These are phyloP conservation scores for Oreochromis spilurus DNA, from an alignment of 2,113 vertebrate species.

Conservation along the genomic window DNA sequence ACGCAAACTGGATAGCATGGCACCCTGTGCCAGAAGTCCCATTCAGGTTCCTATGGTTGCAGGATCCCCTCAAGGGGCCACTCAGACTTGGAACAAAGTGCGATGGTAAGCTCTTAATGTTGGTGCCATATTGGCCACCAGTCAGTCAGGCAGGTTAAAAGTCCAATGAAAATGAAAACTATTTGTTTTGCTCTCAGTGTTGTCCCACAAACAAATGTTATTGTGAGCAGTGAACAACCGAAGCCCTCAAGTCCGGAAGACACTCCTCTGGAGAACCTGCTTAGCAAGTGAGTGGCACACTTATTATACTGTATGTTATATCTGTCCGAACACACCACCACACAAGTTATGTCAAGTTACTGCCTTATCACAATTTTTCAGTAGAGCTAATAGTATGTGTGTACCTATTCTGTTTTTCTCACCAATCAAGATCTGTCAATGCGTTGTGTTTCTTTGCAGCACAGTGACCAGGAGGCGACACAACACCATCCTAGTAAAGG, in stretches of 20 bases:
- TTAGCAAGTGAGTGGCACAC: constrained; percentile 85
- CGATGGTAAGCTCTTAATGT: constrained; percentile 80
- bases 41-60: constrained; percentile 98
- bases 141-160: not conserved
- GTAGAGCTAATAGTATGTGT: not conserved
- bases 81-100: constrained; percentile 98
- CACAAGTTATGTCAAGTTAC: not conserved
- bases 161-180: not conserved
- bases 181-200: constrained; percentile 71
- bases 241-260: constrained; percentile 85
- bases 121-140: not conserved
- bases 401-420: not conserved
- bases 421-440: not conserved
- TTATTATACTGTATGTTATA: not conserved
- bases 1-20: constrained; percentile 88
- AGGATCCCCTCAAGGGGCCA: constrained; percentile 93
- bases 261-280: constrained; percentile 87
- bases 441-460: constrained; percentile 54
- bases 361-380: not conserved
- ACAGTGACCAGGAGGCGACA: constrained; percentile 84
- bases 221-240: constrained; percentile 87
- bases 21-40: constrained; percentile 88
- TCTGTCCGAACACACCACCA: not conserved
- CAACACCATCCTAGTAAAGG: constrained; percentile 96
- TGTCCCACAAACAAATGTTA: constrained; percentile 96